Evolutionary conservation across 2,797 vertebrate genomes (phyloP), one percentile per base, ranked within the genome.

Genomic region (Falco naumanni): DNA sequence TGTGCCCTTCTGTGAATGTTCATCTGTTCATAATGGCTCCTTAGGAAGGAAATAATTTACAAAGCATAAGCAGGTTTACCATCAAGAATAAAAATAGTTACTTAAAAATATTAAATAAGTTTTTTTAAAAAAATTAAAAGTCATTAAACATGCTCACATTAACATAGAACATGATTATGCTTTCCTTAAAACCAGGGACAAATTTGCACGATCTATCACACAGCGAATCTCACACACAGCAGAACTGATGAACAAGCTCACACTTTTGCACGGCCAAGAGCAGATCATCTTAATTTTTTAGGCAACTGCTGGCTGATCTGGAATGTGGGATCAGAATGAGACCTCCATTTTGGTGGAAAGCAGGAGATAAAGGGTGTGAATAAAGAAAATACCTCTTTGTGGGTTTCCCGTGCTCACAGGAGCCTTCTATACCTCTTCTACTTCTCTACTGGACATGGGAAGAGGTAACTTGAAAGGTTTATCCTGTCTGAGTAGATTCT

Each of bases 271-370:
- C 41, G 56, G 22, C 4, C 47, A 79, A 54, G 24, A 63, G 29
- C 10, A 64, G n/a, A 57, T 65, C 14, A 20, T n/a, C 15, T 1
- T 61, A 57, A 64, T 17, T 89, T 89, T 90, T 89, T 50, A 68
- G 39, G 18, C 10, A 84, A 54, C 20, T 65, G 9, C 34, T 59
- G 25, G 14, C 19, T 39, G 22, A 65, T 74, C 26, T 78, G 47
- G 26, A 16, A 18, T 0, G 0, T 70, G 43, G 24, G 12, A 39
- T 83, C n/a, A 48, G 63, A 71, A 18, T 0, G 2, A 89, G 50
- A 53, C 7, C 8, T 72, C 34, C 1, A 25, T 77, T 91, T 87
- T 66, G 14, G 66, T 63, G 2, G 2, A 79, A 86, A 77, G 37
- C 4, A 66, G 34, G 43, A 83, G 3, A 5, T 21, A 56, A 90